phyloP scores from a whole-genome alignment of 2,888 invertebrate genomes.

The Spodoptera exigua region DNA sequence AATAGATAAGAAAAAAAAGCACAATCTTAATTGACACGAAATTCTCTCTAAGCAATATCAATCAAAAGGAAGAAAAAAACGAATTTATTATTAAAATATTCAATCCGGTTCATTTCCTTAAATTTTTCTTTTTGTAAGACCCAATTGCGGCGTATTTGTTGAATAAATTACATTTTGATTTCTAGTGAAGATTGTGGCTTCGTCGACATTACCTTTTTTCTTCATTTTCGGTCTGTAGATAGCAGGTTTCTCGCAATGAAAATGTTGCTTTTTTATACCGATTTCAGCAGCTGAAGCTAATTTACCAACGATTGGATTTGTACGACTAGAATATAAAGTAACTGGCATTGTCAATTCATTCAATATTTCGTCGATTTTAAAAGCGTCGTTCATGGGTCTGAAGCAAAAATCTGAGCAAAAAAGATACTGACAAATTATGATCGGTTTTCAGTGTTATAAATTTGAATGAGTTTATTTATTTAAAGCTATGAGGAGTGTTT shows the following conservation, averaged over 20 bases:
- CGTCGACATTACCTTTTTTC: conserved; percentile 23
- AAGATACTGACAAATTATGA: no score
- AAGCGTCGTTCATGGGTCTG: no score
- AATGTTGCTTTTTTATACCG: conserved; percentile 30
- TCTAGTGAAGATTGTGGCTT: conserved; percentile 44
- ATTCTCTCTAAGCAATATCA: conserved; percentile 14
- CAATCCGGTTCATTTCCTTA: conserved; percentile 49
- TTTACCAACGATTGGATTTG: conserved; percentile 20
- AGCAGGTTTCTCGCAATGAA: conserved; percentile 33
- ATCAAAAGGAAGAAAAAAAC: conserved; percentile 29
- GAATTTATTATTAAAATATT: conserved; percentile 50
- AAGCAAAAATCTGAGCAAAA: no score
- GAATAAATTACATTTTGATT: conserved; percentile 59
- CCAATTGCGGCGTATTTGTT: conserved; percentile 52
- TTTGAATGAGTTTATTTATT: no score
- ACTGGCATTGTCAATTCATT: no score
- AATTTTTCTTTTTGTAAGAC: conserved; percentile 40
- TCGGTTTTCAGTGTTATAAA: no score
- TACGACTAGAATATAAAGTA: not conserved
- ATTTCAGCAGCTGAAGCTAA: conserved; percentile 1
- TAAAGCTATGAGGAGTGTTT: no score
- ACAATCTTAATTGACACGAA: conserved; percentile 7
- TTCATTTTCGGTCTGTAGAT: conserved; percentile 30
- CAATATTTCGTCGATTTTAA: no score
- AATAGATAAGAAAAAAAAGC: no score